Conservation (phyloP, 2,797 vertebrate species). For the Enteromius fasciolatus region DNA sequence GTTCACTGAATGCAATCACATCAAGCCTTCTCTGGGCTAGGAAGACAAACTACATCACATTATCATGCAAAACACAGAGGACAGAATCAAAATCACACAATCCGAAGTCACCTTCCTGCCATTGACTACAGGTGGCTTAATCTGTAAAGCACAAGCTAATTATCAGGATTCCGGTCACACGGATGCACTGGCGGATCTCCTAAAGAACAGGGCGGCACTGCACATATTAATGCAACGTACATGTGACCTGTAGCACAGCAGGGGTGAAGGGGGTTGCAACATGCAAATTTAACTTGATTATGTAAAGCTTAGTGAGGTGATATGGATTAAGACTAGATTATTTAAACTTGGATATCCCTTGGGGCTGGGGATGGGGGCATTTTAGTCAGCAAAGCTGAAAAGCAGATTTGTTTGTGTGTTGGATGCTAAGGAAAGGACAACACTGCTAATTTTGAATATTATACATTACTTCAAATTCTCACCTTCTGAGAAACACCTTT, state of each 20-base stretch:
- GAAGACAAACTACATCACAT: constrained; percentile 6
- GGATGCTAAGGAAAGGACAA: constrained; percentile 11
- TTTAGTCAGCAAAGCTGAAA: constrained; percentile 46
- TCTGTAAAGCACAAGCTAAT: constrained; percentile 59
- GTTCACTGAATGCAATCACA: background rate
- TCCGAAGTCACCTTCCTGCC: constrained; percentile 62
- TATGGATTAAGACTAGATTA: constrained; percentile 58
- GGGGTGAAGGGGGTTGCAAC: constrained; percentile 53
- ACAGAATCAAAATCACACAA: constrained; percentile 40
- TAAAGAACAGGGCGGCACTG: constrained; percentile 44
- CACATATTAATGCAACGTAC: constrained; percentile 61
- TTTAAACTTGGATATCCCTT: constrained; percentile 44
- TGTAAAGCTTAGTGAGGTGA: constrained; percentile 59
- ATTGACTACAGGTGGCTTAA: constrained; percentile 55
- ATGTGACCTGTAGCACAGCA: constrained; percentile 41
- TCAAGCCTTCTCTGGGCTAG: background rate
- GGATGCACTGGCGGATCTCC: constrained; percentile 53
- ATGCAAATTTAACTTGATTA: constrained; percentile 64
- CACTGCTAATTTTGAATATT: constrained; percentile 26
- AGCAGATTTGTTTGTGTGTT: constrained; percentile 38
- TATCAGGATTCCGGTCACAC: constrained; percentile 65
- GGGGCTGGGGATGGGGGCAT: constrained; percentile 1
- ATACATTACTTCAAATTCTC: background rate
- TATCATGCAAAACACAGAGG: constrained; percentile 19
- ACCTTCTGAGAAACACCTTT: constrained; percentile 12